phyloP scores from a whole-genome alignment of 1,140 invertebrate genomes.

The Danaus melanippus region DNA sequence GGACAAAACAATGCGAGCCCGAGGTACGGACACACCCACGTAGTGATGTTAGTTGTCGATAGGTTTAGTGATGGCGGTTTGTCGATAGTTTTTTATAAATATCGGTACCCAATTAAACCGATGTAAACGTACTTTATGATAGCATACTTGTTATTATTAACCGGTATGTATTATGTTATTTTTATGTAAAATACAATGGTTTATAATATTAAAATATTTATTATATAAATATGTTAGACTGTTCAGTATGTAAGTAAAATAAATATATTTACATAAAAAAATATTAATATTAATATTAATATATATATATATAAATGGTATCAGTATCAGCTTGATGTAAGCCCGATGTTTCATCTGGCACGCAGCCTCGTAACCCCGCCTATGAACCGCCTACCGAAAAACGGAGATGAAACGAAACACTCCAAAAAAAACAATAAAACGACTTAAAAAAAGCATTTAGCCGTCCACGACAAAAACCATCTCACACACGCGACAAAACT shows the following conservation, averaged over 20 bases:
- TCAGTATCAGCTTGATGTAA: too few relatives aligned
- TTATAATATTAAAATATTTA: too few relatives aligned
- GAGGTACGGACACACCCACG: conserved; percentile 52
- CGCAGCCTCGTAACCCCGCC: conserved; percentile 42
- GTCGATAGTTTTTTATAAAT: conserved; percentile 12
- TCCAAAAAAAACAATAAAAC: conserved; percentile 55
- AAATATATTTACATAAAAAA: too few relatives aligned
- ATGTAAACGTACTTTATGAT: background rate
- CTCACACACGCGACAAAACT: conserved; percentile 21
- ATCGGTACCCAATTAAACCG: background rate
- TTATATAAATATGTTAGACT: too few relatives aligned
- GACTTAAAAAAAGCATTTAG: conserved; percentile 41
- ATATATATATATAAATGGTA: too few relatives aligned
- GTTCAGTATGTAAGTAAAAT: too few relatives aligned
- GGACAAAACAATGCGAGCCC: conserved; percentile 62
- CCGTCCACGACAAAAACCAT: conserved; percentile 37
- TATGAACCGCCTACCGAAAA: conserved; percentile 60
- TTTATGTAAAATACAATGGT: too few relatives aligned
- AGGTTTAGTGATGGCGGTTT: conserved; percentile 32
- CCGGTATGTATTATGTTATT: too few relatives aligned
- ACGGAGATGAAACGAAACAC: conserved; percentile 43
- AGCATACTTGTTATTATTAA: too few relatives aligned
- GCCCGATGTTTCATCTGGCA: too few relatives aligned
- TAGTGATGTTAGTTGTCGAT: conserved; percentile 48
- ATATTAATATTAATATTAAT: too few relatives aligned